phyloP scores from a whole-genome alignment of 1,140 invertebrate genomes.

The Papilio glaucus region DNA sequence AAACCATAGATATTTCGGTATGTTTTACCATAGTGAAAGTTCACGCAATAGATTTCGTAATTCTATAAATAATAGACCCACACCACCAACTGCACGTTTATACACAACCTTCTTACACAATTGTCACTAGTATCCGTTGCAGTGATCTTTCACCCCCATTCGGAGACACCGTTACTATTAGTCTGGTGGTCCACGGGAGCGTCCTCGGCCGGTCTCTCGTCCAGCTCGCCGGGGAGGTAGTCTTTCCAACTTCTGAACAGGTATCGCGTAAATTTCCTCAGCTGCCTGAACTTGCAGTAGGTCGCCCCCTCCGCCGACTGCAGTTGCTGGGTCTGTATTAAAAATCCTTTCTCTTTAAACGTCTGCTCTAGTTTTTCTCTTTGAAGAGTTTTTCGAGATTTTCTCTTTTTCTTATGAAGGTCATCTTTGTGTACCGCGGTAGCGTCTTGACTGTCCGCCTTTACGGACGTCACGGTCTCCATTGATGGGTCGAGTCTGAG shows the following conservation, averaged over 20 bases:
- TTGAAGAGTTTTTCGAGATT: constrained; percentile 91
- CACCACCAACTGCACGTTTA: too few species aligned
- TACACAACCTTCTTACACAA: constrained; percentile 15
- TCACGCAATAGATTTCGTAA: too few species aligned
- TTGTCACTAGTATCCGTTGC: background rate
- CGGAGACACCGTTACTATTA: constrained; percentile 40
- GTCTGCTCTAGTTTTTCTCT: constrained; percentile 95
- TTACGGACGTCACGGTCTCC: constrained; percentile 63
- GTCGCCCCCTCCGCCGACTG: constrained; percentile 96
- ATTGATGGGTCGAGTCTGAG: constrained; percentile 63
- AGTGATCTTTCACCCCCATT: constrained; percentile 58
- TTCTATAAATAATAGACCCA: too few species aligned
- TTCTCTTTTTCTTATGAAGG: constrained; percentile 86
- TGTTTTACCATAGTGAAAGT: too few species aligned
- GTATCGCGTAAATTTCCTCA: constrained; percentile 95
- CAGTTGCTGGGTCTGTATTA: constrained; percentile 96
- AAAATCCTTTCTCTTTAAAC: constrained; percentile 95
- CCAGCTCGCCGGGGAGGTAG: constrained; percentile 92
- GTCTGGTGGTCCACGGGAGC: constrained; percentile 3
- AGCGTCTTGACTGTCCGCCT: constrained; percentile 55
- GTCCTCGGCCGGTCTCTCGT: constrained; percentile 51
- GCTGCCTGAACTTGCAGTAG: constrained; percentile 96
- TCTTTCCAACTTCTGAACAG: constrained; percentile 96
- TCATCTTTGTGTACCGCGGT: constrained; percentile 66
- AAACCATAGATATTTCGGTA: too few species aligned